Percentiles rank a stretch among this genome's conserved stretches.
These are phyloP conservation scores for Hesperia comma DNA, from an alignment of 2,888 invertebrate genomes.

Conservation along the genomic window DNA sequence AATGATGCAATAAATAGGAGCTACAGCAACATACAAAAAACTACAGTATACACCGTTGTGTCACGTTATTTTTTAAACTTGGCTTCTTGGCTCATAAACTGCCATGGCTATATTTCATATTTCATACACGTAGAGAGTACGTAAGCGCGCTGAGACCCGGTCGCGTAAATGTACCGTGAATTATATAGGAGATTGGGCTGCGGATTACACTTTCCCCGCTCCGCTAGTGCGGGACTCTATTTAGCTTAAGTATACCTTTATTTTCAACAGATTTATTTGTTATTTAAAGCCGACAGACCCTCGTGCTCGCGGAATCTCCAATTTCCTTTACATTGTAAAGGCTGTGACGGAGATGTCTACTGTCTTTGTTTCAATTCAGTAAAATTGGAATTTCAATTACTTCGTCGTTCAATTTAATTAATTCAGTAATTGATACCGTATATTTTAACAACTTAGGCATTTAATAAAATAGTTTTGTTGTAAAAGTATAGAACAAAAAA, in stretches of 20 bases:
- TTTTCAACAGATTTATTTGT: slow-evolving; percentile 49
- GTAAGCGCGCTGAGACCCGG: slow-evolving; percentile 47
- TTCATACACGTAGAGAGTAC: slow-evolving; percentile 44
- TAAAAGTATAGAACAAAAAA: no score
- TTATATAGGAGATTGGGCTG: slow-evolving; percentile 61
- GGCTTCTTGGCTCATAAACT: neutral
- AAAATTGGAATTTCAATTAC: neutral
- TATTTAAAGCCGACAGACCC: neutral
- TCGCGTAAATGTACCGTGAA: slow-evolving; percentile 66
- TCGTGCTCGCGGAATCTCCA: neutral
- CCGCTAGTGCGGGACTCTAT: slow-evolving; percentile 41
- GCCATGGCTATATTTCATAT: neutral
- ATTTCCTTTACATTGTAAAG: slow-evolving; percentile 11
- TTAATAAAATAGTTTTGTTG: no score
- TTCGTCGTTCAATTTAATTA: no score
- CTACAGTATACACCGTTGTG: no score
- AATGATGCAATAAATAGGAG: no score
- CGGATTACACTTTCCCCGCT: slow-evolving; percentile 48
- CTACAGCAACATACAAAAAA: no score
- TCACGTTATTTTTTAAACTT: neutral
- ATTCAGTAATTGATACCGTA: no score
- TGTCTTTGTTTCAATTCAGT: neutral
- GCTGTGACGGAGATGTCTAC: neutral
- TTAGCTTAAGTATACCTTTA: slow-evolving; percentile 42
- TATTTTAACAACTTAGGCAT: no score